Conservation (phyloP, 2,113 vertebrate genomes). For the Varanus salvator region DNA sequence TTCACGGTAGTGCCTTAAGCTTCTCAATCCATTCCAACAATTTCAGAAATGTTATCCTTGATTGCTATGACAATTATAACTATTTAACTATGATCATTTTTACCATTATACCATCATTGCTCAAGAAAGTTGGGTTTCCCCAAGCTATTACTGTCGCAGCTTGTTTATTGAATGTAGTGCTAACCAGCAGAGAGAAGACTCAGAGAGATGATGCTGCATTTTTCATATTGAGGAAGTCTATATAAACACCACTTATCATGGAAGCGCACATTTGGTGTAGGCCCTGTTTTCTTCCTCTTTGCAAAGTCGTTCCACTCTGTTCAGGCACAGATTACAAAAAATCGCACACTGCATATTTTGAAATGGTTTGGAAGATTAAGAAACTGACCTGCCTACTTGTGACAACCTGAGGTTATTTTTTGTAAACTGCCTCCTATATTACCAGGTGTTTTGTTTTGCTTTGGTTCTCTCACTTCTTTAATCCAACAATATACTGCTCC, state of each 20-base stretch:
- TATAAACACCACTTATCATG: constrained; percentile 29
- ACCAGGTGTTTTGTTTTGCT: background rate
- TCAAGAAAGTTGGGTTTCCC: constrained; percentile 19
- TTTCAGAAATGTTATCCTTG: background rate
- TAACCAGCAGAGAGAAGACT: constrained; percentile 27
- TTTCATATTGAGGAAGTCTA: constrained; percentile 32
- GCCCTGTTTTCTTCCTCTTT: constrained; percentile 50
- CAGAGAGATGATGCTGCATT: background rate
- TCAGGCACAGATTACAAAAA: constrained; percentile 25
- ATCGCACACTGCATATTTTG: background rate
- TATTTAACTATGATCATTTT: background rate
- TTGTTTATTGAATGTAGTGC: background rate
- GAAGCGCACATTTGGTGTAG: constrained; percentile 34
- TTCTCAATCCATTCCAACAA: background rate
- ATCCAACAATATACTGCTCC: background rate
- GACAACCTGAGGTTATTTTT: background rate
- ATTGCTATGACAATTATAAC: background rate
- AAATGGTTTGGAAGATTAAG: constrained; percentile 22
- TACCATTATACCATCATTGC: background rate
- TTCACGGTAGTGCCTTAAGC: background rate
- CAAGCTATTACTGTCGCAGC: background rate
- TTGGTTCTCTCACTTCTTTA: background rate
- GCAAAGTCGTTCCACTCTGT: background rate
- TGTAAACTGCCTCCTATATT: background rate
- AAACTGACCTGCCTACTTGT: background rate